phyloP scores from a whole-genome alignment of 92 coral and sea anemone species.

The Hydrozoanthus gracilis region DNA sequence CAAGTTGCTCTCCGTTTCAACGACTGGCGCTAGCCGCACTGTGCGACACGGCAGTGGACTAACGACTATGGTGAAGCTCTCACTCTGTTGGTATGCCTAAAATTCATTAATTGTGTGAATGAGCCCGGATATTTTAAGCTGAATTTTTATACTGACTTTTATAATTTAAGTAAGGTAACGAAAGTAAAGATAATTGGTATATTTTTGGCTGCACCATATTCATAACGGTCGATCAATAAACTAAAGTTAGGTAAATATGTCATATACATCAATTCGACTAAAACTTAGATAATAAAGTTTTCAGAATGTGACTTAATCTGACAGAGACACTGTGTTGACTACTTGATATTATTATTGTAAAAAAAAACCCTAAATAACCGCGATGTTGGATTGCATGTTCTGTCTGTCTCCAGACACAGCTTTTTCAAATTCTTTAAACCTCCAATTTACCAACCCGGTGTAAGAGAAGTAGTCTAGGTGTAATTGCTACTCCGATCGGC shows the following conservation, averaged over 20 bases:
- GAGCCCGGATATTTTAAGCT: constrained; percentile 8
- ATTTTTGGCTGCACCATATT: constrained; percentile 3
- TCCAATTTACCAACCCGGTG: too few species aligned
- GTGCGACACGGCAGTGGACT: too few species aligned
- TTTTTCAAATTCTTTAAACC: too few species aligned
- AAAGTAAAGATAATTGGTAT: neutral
- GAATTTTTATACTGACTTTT: neutral
- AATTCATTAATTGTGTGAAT: neutral
- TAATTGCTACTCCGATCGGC: too few species aligned
- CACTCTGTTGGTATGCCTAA: neutral
- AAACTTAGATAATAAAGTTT: neutral
- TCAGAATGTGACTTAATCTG: neutral
- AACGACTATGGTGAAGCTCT: neutral
- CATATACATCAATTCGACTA: neutral
- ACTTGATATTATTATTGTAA: too few species aligned
- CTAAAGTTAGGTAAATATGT: neutral
- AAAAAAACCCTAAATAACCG: too few species aligned
- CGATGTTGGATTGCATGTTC: too few species aligned
- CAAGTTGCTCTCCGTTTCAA: too few species aligned
- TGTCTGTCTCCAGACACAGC: too few species aligned
- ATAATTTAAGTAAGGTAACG: neutral
- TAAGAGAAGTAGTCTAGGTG: too few species aligned
- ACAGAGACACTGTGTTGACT: too few species aligned
- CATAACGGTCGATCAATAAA: neutral
- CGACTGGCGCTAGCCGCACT: too few species aligned